Evolutionary conservation across 2,797 vertebrate species (phyloP).

Genomic region (Smutsia temminckii): DNA sequence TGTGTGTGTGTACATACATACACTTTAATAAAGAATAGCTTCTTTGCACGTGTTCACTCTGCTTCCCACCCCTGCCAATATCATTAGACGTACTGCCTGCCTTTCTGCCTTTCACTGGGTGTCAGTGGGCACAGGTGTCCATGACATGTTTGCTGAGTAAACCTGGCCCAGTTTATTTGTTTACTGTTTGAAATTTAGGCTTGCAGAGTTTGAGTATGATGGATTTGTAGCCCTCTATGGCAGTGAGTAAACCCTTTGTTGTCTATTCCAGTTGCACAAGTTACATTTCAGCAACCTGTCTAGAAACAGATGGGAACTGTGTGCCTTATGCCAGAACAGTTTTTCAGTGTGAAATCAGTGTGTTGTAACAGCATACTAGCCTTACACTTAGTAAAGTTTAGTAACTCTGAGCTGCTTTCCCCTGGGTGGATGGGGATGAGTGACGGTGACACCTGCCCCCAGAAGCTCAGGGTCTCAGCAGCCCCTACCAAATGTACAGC

Average conservation of each 20-base stretch:
- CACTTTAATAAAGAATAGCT: not conserved
- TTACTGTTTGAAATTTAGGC: slow-evolving; percentile 25
- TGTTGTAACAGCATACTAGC: not conserved
- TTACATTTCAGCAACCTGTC: not conserved
- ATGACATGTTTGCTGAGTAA: not conserved
- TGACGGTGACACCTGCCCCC: not conserved
- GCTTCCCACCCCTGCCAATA: not conserved
- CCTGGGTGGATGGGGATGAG: not conserved
- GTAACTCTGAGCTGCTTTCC: not conserved
- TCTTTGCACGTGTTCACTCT: not conserved
- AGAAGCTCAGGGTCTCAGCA: not conserved
- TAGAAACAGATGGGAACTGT: not conserved
- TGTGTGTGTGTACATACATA: not conserved
- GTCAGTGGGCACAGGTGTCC: not conserved
- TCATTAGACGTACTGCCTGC: not conserved
- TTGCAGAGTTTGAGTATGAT: not conserved
- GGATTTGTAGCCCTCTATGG: slow-evolving; percentile 11
- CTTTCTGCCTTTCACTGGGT: not conserved
- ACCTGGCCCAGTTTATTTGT: not conserved
- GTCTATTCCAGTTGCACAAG: not conserved
- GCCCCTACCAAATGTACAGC: not conserved
- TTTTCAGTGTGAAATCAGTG: slow-evolving; percentile 29
- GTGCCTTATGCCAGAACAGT: not conserved
- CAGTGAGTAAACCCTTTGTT: not conserved
- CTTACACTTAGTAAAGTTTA: not conserved